These are phyloP conservation scores for Cassiopea xamachana DNA, from an alignment of 30 jellyfish, hydroid and myxozoan genomes.

Conservation along the genomic window DNA sequence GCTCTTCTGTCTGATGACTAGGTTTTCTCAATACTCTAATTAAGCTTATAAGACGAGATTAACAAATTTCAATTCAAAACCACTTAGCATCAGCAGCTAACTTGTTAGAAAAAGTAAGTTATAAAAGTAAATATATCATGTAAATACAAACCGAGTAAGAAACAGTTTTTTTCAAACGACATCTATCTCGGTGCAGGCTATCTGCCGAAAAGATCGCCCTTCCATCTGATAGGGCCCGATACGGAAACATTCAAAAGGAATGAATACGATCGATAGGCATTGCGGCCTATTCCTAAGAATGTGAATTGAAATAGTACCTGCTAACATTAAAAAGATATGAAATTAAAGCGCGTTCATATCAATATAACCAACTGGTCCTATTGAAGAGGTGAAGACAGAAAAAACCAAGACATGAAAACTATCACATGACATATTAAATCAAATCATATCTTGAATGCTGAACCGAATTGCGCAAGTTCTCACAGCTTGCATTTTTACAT, in stretches of 20 bases:
- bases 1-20: no score
- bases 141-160: no score
- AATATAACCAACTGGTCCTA: slow-evolving; percentile 34
- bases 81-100: no score
- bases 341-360: slow-evolving; percentile 26
- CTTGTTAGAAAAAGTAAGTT: no score
- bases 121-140: no score
- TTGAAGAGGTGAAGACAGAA: not conserved
- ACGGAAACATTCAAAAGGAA: not conserved
- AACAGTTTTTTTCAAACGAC: no score
- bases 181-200: no score
- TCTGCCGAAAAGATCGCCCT: not conserved
- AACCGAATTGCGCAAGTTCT: not conserved
- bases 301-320: slow-evolving; percentile 2
- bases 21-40: no score
- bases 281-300: slow-evolving; percentile 6
- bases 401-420: slow-evolving; percentile 1
- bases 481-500: not conserved
- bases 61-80: no score
- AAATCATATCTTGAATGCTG: not conserved
- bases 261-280: not conserved
- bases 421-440: slow-evolving; percentile 3
- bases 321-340: slow-evolving; percentile 1
- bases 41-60: no score
- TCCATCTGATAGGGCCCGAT: not conserved